Conservation (phyloP, 2,113 vertebrate species). For the Serilophus lunatus region DNA sequence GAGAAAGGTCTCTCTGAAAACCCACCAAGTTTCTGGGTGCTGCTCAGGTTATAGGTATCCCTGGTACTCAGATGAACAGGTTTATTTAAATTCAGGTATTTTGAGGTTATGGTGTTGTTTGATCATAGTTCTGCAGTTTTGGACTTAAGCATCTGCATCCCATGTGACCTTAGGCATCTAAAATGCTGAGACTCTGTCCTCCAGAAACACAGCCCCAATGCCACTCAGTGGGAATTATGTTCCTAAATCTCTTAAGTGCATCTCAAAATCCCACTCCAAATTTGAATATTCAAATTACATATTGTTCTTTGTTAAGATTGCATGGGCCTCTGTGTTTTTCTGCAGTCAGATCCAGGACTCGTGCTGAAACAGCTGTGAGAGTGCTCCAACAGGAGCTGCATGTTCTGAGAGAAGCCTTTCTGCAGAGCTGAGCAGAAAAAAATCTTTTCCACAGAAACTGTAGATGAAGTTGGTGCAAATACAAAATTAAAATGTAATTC, state of each 20-base stretch:
- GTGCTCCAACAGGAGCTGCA: not conserved
- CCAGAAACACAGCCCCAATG: not conserved
- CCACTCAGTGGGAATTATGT: not conserved
- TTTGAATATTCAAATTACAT: not conserved
- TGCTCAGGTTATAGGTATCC: not conserved
- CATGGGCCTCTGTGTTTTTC: not conserved
- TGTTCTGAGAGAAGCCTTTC: not conserved
- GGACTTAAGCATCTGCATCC: not conserved
- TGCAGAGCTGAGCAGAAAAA: not conserved
- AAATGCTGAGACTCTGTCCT: too few relatives aligned
- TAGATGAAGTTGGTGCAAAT: not conserved
- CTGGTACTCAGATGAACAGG: not conserved
- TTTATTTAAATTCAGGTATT: not conserved
- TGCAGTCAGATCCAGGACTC: not conserved
- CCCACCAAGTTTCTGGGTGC: not conserved
- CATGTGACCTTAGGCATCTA: not conserved
- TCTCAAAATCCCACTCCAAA: not conserved
- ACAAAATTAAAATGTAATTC: not conserved
- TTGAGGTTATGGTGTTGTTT: accelerated
- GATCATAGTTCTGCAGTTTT: not conserved
- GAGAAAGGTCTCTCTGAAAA: not conserved
- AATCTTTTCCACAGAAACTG: not conserved
- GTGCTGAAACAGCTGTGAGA: not conserved
- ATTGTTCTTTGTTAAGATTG: not conserved
- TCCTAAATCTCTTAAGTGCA: not conserved